These are phyloP conservation scores for Unio delphinus DNA, from an alignment of 2,888 invertebrate species.

Conservation along the genomic window DNA sequence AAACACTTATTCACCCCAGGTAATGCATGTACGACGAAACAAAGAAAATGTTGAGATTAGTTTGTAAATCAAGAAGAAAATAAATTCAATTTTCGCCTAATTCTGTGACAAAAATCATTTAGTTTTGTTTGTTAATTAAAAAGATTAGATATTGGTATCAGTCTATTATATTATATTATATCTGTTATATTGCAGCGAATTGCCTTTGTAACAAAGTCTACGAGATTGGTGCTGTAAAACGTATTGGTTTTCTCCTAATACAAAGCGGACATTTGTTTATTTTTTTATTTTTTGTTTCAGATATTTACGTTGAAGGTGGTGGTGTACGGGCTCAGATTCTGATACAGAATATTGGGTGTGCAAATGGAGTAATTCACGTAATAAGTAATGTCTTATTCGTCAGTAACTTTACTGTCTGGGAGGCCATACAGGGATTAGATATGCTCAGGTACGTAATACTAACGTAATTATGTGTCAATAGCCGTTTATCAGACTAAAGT, in stretches of 20 bases:
- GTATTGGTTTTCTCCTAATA: background rate
- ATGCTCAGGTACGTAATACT: conserved; percentile 42
- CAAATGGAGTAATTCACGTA: conserved; percentile 60
- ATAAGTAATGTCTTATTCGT: conserved; percentile 52
- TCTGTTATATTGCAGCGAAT: too few species aligned
- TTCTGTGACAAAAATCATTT: too few species aligned
- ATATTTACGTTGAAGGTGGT: conserved; percentile 49
- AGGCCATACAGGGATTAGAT: conserved; percentile 49
- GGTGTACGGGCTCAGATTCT: conserved; percentile 42
- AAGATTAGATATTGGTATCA: too few species aligned
- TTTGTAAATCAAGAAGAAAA: too few species aligned
- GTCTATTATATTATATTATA: too few species aligned
- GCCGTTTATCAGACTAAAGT: too few species aligned
- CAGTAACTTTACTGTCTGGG: conserved; percentile 55
- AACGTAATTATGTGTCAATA: background rate
- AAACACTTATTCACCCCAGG: too few species aligned
- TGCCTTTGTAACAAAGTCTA: background rate
- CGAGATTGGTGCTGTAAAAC: background rate
- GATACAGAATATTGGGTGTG: conserved; percentile 54
- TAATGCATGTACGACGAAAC: too few species aligned
- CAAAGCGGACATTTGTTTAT: background rate
- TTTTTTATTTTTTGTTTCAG: conserved; percentile 19
- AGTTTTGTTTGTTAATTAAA: too few species aligned
- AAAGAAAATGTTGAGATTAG: too few species aligned
- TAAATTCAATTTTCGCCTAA: too few species aligned